These are phyloP conservation scores for Lasioglossum albipes DNA, from an alignment of 1,140 invertebrate species.

Conservation along the genomic window DNA sequence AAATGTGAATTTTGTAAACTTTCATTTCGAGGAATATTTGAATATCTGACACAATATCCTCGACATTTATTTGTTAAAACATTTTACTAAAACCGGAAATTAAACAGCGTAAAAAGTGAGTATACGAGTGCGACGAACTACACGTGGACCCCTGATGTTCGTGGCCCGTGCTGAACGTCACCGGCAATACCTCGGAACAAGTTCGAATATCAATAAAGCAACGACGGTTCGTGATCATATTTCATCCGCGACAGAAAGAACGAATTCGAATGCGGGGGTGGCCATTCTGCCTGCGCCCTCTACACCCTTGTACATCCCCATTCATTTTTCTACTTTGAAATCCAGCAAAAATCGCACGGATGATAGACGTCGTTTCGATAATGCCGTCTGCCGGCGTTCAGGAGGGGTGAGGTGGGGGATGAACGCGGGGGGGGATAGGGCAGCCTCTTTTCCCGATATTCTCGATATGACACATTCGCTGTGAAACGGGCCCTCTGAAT, in stretches of 20 bases:
- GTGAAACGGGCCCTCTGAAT: background rate
- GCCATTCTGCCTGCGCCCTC: no score
- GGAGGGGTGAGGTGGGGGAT: background rate
- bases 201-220: slow-evolving; percentile 41
- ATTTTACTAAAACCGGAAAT: no score
- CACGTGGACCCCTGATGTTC: no score
- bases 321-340: slow-evolving; percentile 34
- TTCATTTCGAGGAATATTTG: no score
- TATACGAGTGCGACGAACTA: no score
- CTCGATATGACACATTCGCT: background rate
- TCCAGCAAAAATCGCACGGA: slow-evolving; percentile 12
- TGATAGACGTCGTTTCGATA: slow-evolving; percentile 23
- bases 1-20: no score
- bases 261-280: background rate
- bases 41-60: no score
- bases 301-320: background rate
- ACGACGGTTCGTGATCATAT: slow-evolving; percentile 21
- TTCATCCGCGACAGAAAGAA: slow-evolving; percentile 25
- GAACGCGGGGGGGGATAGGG: background rate
- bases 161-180: slow-evolving; percentile 1
- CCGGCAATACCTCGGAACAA: slow-evolving; percentile 5
- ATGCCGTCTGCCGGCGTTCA: background rate
- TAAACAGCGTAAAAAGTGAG: no score
- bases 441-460: background rate
- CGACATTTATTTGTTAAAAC: no score